Evolutionary conservation across 2,113 vertebrate genomes (phyloP).

Genomic region (Ictidomys tridecemlineatus): DNA sequence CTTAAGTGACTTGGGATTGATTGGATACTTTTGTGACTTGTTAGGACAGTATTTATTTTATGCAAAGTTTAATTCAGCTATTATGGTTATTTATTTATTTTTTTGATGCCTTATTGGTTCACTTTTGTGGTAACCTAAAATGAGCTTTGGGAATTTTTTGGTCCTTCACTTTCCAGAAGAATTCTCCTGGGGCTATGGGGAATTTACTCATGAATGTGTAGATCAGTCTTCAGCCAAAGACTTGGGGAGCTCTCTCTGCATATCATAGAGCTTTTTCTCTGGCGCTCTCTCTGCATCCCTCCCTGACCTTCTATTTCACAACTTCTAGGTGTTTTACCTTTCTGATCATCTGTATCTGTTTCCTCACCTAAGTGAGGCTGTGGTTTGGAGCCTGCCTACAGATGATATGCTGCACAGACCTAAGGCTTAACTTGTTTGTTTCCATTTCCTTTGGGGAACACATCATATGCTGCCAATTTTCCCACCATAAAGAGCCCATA

Average conservation of each 20-base stretch:
- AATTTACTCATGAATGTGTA: neutral
- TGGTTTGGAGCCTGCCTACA: neutral
- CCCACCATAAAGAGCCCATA: neutral
- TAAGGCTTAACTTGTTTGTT: neutral
- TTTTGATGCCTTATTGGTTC: neutral
- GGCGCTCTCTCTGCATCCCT: neutral
- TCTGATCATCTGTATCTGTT: neutral
- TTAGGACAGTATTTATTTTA: neutral
- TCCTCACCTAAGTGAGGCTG: neutral
- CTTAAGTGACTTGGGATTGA: slow-evolving; percentile 20
- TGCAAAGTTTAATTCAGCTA: slow-evolving; percentile 13
- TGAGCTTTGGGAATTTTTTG: slow-evolving; percentile 22
- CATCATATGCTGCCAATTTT: neutral
- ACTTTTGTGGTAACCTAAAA: neutral
- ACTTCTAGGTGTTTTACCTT: neutral
- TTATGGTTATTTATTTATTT: neutral
- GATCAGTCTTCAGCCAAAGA: neutral
- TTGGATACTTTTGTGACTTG: neutral
- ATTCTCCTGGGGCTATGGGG: neutral
- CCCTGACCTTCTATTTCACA: neutral
- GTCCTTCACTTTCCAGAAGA: neutral
- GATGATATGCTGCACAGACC: neutral
- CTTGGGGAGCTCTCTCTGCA: neutral
- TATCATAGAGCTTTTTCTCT: neutral
- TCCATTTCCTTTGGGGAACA: neutral